phyloP scores from a whole-genome alignment of 2,797 vertebrate genomes.

The Cephalopachus bancanus region DNA sequence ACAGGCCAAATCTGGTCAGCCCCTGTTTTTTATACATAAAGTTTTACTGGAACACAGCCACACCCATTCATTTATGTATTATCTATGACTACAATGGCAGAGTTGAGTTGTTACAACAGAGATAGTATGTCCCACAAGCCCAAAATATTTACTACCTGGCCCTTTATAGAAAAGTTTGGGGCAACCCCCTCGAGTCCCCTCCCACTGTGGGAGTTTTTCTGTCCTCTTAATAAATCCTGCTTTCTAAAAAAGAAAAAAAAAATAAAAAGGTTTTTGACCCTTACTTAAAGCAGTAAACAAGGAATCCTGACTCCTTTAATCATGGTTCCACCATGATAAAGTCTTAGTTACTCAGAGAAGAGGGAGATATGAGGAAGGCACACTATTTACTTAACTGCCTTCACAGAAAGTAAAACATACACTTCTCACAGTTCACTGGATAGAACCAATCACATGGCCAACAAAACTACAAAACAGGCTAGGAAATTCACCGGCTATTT shows the following conservation, averaged over 20 bases:
- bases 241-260: neutral
- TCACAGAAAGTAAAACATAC: neutral
- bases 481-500: neutral
- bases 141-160: constrained; percentile 22
- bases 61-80: neutral
- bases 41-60: constrained; percentile 8
- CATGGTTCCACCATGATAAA: neutral
- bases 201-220: too few relatives aligned
- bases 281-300: neutral
- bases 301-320: neutral
- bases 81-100: neutral
- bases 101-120: constrained; percentile 19
- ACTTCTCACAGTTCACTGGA: neutral
- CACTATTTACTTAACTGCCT: neutral
- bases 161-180: neutral
- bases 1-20: neutral
- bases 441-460: neutral
- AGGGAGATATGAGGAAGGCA: neutral
- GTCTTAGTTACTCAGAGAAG: neutral
- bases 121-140: neutral
- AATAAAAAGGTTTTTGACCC: neutral
- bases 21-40: neutral
- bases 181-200: too few relatives aligned
- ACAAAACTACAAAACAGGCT: neutral
- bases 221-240: too few relatives aligned